Evolutionary conservation across 2,797 vertebrate genomes (phyloP).

Genomic region (Todus mexicanus): DNA sequence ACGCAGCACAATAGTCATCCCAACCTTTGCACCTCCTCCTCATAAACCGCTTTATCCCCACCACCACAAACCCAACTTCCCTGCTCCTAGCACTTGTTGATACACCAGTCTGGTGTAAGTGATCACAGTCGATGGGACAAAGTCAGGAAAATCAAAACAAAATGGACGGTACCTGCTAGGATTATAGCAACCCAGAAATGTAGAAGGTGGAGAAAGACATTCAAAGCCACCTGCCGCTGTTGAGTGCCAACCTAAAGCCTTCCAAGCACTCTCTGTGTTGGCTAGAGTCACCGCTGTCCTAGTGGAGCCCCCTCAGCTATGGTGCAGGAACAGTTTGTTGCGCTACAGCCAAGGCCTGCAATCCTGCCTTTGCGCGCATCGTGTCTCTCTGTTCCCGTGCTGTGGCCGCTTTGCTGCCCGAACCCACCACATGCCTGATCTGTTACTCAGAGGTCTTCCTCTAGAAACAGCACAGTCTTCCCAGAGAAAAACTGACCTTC

Average conservation of each 20-base stretch:
- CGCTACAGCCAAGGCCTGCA: neutral
- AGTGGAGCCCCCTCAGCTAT: neutral
- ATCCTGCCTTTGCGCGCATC: fast-evolving
- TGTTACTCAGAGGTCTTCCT: neutral
- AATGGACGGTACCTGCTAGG: neutral
- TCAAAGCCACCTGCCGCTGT: neutral
- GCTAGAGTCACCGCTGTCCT: neutral
- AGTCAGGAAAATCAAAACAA: neutral
- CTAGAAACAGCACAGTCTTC: neutral
- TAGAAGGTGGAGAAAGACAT: neutral
- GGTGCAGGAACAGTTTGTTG: neutral
- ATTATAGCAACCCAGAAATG: neutral
- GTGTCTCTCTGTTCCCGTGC: neutral
- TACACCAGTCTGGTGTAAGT: neutral
- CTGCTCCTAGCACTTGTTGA: neutral
- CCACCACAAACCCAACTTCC: fast-evolving
- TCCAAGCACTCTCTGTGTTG: neutral
- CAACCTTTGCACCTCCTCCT: neutral
- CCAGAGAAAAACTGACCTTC: neutral
- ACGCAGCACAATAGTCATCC: neutral
- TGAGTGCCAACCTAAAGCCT: neutral
- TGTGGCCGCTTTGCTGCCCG: neutral
- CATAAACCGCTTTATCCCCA: neutral
- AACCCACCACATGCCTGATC: fast-evolving
- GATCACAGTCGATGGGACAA: neutral